Conservation (phyloP, 2,797 vertebrate species). For the Sebastes miniatus region DNA sequence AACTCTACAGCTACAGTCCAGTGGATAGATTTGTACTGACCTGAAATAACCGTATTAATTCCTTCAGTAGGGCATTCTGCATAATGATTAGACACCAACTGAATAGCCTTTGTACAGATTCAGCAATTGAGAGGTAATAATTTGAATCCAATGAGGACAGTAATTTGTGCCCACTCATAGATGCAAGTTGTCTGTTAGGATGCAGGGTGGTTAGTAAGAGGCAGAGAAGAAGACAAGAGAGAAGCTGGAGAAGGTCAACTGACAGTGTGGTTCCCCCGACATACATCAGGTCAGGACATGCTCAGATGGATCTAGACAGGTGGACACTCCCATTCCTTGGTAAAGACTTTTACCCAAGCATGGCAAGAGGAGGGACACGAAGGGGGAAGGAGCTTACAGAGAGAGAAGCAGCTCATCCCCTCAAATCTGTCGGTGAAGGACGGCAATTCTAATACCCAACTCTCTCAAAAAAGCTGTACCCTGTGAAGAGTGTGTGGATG, state of each 20-base stretch:
- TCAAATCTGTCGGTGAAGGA: constrained; percentile 8
- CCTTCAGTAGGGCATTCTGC: neutral
- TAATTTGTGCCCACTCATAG: constrained; percentile 68
- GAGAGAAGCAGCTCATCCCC: constrained; percentile 6
- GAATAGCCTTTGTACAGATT: neutral
- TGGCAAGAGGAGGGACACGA: constrained; percentile 28
- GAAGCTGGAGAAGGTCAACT: constrained; percentile 33
- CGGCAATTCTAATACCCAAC: neutral
- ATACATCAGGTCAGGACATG: constrained; percentile 65
- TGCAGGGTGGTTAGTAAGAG: constrained; percentile 63
- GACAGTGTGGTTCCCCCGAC: constrained; percentile 19
- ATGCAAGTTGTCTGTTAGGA: constrained; percentile 57
- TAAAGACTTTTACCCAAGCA: constrained; percentile 56
- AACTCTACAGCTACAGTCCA: neutral
- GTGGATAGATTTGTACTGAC: neutral
- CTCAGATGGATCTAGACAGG: constrained; percentile 66
- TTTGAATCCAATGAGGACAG: constrained; percentile 12
- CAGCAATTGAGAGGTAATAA: constrained; percentile 3
- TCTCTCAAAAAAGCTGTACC: neutral
- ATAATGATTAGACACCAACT: neutral
- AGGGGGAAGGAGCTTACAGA: neutral
- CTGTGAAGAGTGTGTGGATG: neutral
- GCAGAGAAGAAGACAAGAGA: constrained; percentile 51
- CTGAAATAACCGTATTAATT: neutral
- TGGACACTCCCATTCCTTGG: constrained; percentile 61